These are phyloP conservation scores for Scaptodrosophila lebanonensis DNA, from an alignment of 1,140 invertebrate genomes.

Conservation along the genomic window DNA sequence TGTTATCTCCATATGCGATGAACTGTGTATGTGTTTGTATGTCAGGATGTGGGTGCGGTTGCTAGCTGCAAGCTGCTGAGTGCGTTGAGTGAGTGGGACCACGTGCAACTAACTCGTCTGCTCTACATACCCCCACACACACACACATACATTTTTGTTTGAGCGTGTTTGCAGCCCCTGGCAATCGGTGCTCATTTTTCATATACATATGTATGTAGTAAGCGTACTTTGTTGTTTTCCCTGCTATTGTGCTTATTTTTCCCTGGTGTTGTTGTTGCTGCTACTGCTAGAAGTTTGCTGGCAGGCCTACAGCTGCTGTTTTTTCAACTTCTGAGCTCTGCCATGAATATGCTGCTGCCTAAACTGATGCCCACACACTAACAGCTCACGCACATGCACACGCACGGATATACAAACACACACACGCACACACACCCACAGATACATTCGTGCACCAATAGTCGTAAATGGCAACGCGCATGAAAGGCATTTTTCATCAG, in stretches of 20 bases:
- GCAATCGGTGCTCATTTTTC: not conserved
- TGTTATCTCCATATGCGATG: too few species aligned
- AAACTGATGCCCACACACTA: conserved; percentile 24
- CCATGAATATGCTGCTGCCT: conserved; percentile 53
- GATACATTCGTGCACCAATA: conserved; percentile 50
- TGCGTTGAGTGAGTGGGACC: conserved; percentile 12
- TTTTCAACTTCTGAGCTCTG: conserved; percentile 59
- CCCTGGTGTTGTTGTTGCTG: conserved; percentile 17
- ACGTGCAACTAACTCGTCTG: conserved; percentile 2
- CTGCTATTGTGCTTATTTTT: not conserved
- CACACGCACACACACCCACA: conserved; percentile 12
- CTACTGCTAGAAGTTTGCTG: conserved; percentile 21
- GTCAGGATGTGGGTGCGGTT: conserved; percentile 57
- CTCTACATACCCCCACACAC: not conserved
- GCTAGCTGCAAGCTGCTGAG: conserved; percentile 11
- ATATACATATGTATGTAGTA: too few species aligned
- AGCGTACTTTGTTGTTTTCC: not conserved
- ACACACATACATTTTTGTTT: not conserved
- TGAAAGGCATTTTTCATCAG: conserved; percentile 74
- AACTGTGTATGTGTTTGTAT: not conserved
- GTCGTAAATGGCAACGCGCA: conserved; percentile 63
- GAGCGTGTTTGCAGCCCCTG: conserved; percentile 2
- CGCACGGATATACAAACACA: conserved; percentile 16
- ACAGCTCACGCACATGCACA: conserved; percentile 30
- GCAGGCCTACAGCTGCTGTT: too few species aligned